Evolutionary conservation across 2,113 vertebrate species (phyloP).

Genomic region (Marmota monax): DNA sequence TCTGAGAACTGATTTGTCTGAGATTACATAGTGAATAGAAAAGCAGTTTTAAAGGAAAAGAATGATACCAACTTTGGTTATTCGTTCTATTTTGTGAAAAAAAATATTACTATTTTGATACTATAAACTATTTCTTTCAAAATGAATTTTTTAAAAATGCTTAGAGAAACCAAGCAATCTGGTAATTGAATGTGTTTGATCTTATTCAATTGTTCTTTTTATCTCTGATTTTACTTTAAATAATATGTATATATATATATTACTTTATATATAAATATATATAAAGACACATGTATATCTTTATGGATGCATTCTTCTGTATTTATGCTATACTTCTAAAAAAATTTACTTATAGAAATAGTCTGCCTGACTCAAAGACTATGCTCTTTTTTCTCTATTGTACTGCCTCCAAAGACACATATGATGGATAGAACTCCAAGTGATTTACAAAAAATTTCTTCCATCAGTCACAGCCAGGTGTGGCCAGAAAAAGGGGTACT

Average conservation of each 20-base stretch:
- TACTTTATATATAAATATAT: not conserved
- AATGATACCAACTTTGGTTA: not conserved
- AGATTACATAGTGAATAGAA: not conserved
- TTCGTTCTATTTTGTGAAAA: conserved; percentile 3
- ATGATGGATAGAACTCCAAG: not conserved
- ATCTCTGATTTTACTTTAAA: conserved; percentile 4
- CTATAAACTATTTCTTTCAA: conserved; percentile 1
- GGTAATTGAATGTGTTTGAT: not conserved
- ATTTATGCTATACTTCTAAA: not conserved
- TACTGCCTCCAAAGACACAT: not conserved
- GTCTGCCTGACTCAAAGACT: not conserved
- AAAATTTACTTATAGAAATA: not conserved
- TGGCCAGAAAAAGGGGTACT: not conserved
- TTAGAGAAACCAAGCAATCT: not conserved
- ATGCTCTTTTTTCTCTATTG: not conserved
- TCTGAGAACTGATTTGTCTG: not conserved
- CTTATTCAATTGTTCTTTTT: not conserved
- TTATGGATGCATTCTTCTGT: not conserved
- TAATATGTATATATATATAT: not conserved
- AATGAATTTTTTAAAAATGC: not conserved
- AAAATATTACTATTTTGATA: not conserved
- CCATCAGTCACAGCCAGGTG: not conserved
- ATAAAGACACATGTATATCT: not conserved
- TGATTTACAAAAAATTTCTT: not conserved
- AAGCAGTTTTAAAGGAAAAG: not conserved